phyloP scores from a whole-genome alignment of 1,140 invertebrate genomes.

The Drosophila kepulauana region DNA sequence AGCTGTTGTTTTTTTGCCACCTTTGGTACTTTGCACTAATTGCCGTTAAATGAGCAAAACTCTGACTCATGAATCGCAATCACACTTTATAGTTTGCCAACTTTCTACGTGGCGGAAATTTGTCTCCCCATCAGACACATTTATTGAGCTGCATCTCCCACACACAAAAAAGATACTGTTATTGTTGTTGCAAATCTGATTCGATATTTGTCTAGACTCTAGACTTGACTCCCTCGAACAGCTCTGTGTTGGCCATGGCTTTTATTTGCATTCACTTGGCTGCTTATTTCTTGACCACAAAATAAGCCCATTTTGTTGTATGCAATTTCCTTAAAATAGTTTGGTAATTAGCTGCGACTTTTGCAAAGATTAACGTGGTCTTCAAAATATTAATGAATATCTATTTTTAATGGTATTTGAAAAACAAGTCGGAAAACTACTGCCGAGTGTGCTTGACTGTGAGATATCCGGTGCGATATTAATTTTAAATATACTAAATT shows the following conservation, averaged over 20 bases:
- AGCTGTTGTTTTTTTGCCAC: slow-evolving; percentile 2
- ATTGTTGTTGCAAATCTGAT: not conserved
- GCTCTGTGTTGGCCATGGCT: not conserved
- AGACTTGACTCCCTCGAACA: not conserved
- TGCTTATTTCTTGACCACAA: not conserved
- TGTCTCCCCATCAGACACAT: slow-evolving; percentile 38
- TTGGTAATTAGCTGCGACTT: no score
- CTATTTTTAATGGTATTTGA: no score
- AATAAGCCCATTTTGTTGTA: not conserved
- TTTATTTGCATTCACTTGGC: not conserved
- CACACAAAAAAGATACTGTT: not conserved
- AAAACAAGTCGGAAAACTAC: no score
- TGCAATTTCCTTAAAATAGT: no score
- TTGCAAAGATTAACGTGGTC: no score
- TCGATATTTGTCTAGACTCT: slow-evolving; percentile 25
- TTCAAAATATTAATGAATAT: no score
- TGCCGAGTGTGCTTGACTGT: no score
- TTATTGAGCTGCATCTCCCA: not conserved
- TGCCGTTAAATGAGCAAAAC: slow-evolving; percentile 36
- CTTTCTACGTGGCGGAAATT: slow-evolving; percentile 56
- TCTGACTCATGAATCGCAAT: slow-evolving; percentile 17
- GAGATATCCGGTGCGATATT: no score
- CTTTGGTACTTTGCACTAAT: slow-evolving; percentile 50
- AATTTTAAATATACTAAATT: no score
- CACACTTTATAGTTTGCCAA: not conserved